A percentile compares a stretch with the other conserved stretches of the same genome.
Conservation (phyloP, 2,888 invertebrate species). For the Hypolimnas misippus region DNA sequence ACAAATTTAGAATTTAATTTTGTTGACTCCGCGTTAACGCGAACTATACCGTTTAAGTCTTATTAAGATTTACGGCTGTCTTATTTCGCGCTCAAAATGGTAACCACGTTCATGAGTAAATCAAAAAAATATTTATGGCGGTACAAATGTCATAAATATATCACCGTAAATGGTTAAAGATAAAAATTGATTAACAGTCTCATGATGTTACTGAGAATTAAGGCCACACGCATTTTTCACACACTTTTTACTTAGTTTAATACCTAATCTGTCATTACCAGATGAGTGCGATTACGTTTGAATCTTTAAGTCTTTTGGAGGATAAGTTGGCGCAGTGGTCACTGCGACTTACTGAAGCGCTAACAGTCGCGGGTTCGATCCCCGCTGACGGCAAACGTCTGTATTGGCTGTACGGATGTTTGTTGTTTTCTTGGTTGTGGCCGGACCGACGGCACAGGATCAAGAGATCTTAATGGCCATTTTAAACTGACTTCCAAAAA, state of each 20-base stretch:
- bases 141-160: conserved; percentile 20
- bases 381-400: no score
- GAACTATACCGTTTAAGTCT: not conserved
- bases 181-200: not conserved
- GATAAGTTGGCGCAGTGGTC: no score
- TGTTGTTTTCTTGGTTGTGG: no score
- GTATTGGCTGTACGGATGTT: no score
- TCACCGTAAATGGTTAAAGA: conserved; percentile 11
- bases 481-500: no score
- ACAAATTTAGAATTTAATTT: not conserved
- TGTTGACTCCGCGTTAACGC: not conserved
- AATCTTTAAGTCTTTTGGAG: not conserved
- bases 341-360: no score
- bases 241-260: not conserved
- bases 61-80: conserved; percentile 22
- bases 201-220: not conserved
- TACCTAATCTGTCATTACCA: not conserved
- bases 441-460: no score
- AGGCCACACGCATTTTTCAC: conserved; percentile 6
- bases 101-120: conserved; percentile 21
- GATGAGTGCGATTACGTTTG: not conserved
- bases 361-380: no score
- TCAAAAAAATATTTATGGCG: conserved; percentile 22
- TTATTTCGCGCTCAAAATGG: conserved; percentile 14
- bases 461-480: no score